phyloP scores from a whole-genome alignment of 2,888 invertebrate species.

The Cephalotes varians region DNA sequence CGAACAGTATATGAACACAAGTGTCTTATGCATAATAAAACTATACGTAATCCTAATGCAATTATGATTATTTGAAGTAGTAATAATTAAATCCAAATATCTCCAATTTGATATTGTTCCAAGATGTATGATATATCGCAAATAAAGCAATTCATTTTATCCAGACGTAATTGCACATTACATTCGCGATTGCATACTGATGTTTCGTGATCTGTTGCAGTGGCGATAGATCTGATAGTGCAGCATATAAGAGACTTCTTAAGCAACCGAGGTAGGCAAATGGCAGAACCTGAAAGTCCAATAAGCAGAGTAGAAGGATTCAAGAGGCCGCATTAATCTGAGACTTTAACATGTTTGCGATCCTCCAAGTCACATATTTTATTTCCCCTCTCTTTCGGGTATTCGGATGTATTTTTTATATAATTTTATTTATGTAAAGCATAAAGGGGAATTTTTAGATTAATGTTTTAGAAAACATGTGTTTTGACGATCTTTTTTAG shows the following conservation, averaged over 20 bases:
- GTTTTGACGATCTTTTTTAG: not conserved
- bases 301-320: slow-evolving; percentile 78
- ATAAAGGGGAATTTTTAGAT: not conserved
- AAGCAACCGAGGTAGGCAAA: slow-evolving; percentile 87
- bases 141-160: slow-evolving; percentile 64
- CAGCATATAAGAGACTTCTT: slow-evolving; percentile 98
- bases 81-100: slow-evolving; percentile 46
- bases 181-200: slow-evolving; percentile 52
- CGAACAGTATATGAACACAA: slow-evolving; percentile 33
- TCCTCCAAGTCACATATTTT: slow-evolving; percentile 35
- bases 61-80: slow-evolving; percentile 13
- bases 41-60: slow-evolving; percentile 18
- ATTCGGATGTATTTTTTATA: slow-evolving; percentile 35
- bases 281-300: slow-evolving; percentile 80
- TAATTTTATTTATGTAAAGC: not conserved
- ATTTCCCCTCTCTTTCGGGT: too few relatives aligned
- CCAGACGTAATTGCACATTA: slow-evolving; percentile 8
- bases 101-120: slow-evolving; percentile 62
- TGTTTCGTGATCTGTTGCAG: slow-evolving; percentile 88
- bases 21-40: slow-evolving; percentile 50
- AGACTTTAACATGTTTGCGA: slow-evolving; percentile 16
- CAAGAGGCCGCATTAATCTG: slow-evolving; percentile 83
- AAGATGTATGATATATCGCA: slow-evolving; percentile 57
- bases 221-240: slow-evolving; percentile 98
- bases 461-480: not conserved